A percentile compares a stretch with the other conserved stretches of the same genome.
Evolutionary conservation across 2,888 invertebrate species (phyloP).

Genomic region (Vesta saturnalis): DNA sequence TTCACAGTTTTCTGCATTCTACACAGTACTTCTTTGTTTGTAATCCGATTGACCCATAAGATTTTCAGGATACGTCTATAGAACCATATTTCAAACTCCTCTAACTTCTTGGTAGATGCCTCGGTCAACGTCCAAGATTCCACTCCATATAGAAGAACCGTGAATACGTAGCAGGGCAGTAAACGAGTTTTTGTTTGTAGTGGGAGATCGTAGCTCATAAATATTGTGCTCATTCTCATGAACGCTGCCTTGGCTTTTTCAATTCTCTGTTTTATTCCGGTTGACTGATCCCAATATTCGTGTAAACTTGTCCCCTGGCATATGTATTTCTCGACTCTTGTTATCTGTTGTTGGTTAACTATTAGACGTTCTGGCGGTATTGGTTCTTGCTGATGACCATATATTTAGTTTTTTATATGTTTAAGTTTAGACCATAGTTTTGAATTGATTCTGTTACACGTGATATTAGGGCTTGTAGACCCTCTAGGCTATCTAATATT

Average conservation of each 20-base stretch:
- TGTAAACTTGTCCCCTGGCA: neutral
- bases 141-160: neutral
- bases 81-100: neutral
- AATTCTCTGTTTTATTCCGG: no score
- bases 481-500: no score
- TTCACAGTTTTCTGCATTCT: neutral
- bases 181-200: slow-evolving; percentile 4
- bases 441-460: no score
- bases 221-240: no score
- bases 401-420: neutral
- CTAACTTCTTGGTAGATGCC: no score
- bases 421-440: no score
- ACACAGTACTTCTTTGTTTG: slow-evolving; percentile 4
- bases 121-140: slow-evolving; percentile 5
- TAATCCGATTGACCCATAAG: neutral
- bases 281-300: neutral
- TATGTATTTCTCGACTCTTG: neutral
- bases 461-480: no score
- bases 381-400: neutral
- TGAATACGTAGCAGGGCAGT: slow-evolving; percentile 3
- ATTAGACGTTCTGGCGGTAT: neutral
- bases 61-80: slow-evolving; percentile 1
- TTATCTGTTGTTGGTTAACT: no score
- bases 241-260: no score
- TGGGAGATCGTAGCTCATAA: neutral